Evolutionary conservation across 2,797 vertebrate species (phyloP).

Genomic region (Tokudaia tokunoshimensis): DNA sequence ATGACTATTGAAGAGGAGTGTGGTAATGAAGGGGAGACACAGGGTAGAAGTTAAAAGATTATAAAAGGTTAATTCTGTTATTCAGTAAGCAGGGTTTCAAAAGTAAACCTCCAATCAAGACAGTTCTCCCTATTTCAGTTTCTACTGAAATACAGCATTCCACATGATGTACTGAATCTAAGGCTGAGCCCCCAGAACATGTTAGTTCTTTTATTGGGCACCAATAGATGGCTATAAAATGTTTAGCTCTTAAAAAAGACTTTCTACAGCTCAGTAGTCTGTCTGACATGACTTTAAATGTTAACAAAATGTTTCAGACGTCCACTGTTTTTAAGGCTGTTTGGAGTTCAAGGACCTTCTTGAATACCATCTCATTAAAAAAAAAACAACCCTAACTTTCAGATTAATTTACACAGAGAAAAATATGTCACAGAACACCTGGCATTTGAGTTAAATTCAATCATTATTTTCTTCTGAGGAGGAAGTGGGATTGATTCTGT

Average conservation of each 20-base stretch:
- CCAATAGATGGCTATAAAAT: constrained; percentile 73
- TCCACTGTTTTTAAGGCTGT: constrained; percentile 66
- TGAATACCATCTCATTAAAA: constrained; percentile 80
- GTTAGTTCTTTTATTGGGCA: constrained; percentile 71
- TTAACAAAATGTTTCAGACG: constrained; percentile 82
- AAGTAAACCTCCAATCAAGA: background rate
- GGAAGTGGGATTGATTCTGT: constrained; percentile 58
- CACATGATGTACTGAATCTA: background rate
- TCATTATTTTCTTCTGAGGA: constrained; percentile 78
- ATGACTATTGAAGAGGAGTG: background rate
- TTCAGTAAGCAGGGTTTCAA: background rate
- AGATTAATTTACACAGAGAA: constrained; percentile 65
- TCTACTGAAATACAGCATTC: background rate
- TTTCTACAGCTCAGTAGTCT: constrained; percentile 46
- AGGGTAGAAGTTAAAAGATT: background rate
- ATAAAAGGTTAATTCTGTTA: background rate
- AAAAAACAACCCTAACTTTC: constrained; percentile 53
- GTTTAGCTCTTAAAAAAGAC: constrained; percentile 78
- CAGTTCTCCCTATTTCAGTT: background rate
- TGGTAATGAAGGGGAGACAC: too few species aligned
- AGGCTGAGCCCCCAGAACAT: constrained; percentile 43
- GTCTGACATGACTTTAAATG: constrained; percentile 79
- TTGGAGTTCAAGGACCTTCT: constrained; percentile 78
- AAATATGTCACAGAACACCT: constrained; percentile 52
- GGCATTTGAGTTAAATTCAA: constrained; percentile 68